Evolutionary conservation across 2,797 vertebrate species (phyloP).

Genomic region (Mormyrops attenuatus): DNA sequence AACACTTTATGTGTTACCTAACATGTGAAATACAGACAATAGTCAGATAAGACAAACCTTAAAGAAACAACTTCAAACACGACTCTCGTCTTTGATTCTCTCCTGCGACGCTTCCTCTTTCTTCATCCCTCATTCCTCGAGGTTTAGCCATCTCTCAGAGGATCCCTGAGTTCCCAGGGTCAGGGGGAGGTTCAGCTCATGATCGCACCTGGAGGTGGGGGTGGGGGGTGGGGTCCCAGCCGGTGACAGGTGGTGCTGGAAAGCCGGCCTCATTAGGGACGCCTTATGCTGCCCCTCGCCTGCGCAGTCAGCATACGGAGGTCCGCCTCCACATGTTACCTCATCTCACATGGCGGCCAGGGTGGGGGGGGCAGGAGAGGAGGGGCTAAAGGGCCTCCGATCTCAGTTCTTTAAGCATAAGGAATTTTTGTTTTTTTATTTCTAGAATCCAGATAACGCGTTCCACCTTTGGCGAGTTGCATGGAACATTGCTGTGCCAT

Average conservation of each 20-base stretch:
- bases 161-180: slow-evolving; percentile 63
- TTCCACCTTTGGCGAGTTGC: slow-evolving; percentile 55
- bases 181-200: slow-evolving; percentile 64
- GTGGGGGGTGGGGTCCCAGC: slow-evolving; percentile 70
- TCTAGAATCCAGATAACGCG: neutral
- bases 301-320: slow-evolving; percentile 86
- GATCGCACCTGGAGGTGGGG: slow-evolving; percentile 71
- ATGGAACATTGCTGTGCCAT: slow-evolving; percentile 34
- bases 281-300: slow-evolving; percentile 89
- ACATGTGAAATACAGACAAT: neutral
- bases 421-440: slow-evolving; percentile 1
- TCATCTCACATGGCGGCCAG: slow-evolving; percentile 76
- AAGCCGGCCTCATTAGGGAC: slow-evolving; percentile 97
- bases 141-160: slow-evolving; percentile 60
- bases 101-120: neutral
- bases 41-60: neutral
- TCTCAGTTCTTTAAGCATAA: neutral
- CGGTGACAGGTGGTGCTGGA: slow-evolving; percentile 89
- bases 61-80: neutral
- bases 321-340: slow-evolving; percentile 84
- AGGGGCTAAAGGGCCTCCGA: neutral
- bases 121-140: neutral
- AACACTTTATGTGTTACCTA: neutral
- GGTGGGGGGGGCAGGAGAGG: slow-evolving; percentile 37
- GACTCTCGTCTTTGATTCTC: neutral